phyloP scores from a whole-genome alignment of 1,140 invertebrate genomes.

The Trachymyrmex cornetzi region DNA sequence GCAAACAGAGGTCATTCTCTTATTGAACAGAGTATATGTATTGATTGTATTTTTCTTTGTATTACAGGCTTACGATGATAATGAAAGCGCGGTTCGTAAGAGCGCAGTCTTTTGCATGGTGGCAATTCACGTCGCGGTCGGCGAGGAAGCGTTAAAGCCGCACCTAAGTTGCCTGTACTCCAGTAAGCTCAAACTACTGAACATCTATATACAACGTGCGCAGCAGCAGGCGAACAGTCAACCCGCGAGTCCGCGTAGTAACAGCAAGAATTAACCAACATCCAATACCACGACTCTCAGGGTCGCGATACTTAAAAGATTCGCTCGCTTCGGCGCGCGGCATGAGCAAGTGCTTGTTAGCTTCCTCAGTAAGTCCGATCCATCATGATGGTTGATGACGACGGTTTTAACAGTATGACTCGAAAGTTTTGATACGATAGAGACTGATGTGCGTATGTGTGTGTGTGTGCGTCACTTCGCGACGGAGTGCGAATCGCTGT shows the following conservation, averaged over 20 bases:
- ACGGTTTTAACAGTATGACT: constrained; percentile 53
- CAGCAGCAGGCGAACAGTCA: constrained; percentile 84
- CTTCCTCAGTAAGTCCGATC: constrained; percentile 82
- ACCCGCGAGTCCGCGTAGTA: constrained; percentile 83
- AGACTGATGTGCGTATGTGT: constrained; percentile 64
- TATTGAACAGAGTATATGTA: no score
- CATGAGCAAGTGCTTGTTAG: constrained; percentile 81
- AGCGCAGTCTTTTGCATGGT: constrained; percentile 98
- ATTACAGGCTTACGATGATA: constrained; percentile 93
- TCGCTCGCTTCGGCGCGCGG: constrained; percentile 80
- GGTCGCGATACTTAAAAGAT: constrained; percentile 83
- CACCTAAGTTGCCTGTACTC: constrained; percentile 93
- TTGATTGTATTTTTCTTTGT: background rate
- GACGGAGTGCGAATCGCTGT: constrained; percentile 36
- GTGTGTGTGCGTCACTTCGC: constrained; percentile 40
- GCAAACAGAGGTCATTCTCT: no score
- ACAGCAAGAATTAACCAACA: constrained; percentile 84
- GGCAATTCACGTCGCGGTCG: constrained; percentile 94
- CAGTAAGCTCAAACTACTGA: constrained; percentile 93
- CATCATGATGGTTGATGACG: constrained; percentile 55
- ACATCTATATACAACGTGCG: constrained; percentile 91
- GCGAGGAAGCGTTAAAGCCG: constrained; percentile 93
- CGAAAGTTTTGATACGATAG: constrained; percentile 58
- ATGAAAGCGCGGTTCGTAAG: constrained; percentile 96
- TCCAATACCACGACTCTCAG: constrained; percentile 80